Percentiles rank a stretch among this genome's conserved stretches.
phyloP scores from a whole-genome alignment of 2,797 vertebrate species.

The Falco concolor region DNA sequence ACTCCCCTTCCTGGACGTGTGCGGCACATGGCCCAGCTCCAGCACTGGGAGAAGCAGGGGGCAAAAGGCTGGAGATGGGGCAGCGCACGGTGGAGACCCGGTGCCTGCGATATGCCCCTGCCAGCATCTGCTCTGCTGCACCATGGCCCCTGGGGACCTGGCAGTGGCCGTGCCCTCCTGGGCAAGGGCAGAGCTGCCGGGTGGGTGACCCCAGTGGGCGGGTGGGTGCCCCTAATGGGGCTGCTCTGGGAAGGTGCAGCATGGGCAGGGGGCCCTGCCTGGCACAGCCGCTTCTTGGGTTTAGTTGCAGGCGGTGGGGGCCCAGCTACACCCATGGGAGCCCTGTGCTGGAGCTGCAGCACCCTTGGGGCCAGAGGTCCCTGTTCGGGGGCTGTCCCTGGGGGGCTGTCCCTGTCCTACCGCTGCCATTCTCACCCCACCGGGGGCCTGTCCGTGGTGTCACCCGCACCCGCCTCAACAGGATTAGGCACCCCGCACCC shows the following conservation, averaged over 20 bases:
- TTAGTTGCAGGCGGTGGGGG: not conserved
- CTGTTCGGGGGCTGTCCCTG: not conserved
- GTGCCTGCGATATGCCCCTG: not conserved
- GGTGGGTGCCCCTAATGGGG: not conserved
- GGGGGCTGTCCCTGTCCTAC: not conserved
- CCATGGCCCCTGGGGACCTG: not conserved
- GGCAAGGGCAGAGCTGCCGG: not conserved
- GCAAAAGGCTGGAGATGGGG: not conserved
- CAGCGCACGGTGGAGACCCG: accelerated
- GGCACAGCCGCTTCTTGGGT: not conserved
- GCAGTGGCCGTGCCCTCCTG: accelerated
- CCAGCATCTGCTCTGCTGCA: accelerated
- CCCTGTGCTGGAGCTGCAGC: not conserved
- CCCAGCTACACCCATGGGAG: not conserved
- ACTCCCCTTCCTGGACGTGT: not conserved
- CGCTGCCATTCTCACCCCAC: not conserved
- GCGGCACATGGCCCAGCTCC: accelerated
- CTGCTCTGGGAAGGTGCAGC: not conserved
- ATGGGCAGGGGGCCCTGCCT: accelerated
- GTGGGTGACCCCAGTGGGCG: no score
- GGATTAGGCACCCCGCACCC: no score
- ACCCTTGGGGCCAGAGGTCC: no score
- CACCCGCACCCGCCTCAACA: not conserved
- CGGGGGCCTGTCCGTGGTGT: accelerated
- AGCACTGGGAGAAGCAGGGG: accelerated